Percentiles rank a stretch among this genome's conserved stretches.
phyloP scores from a whole-genome alignment of 1,140 invertebrate genomes.

The Bombus superbus region DNA sequence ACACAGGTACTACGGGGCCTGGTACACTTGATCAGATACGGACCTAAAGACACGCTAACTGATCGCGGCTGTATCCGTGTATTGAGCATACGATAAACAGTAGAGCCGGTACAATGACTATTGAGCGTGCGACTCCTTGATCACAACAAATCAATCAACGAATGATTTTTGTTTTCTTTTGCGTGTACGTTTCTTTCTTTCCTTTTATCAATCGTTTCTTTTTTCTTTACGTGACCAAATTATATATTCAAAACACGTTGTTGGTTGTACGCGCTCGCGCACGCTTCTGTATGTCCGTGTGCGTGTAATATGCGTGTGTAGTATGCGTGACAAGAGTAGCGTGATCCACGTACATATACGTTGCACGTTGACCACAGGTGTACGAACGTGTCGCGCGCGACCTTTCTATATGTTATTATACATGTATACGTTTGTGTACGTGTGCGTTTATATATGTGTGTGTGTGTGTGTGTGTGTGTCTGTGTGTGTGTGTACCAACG shows the following conservation, averaged over 20 bases:
- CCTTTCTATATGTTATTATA: conserved; percentile 3
- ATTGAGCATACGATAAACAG: conserved; percentile 51
- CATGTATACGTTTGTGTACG: not conserved
- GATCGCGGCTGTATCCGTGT: conserved; percentile 56
- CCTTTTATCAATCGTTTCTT: not conserved
- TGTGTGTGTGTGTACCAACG: conserved; percentile 37
- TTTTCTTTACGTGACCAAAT: not conserved
- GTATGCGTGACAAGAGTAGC: conserved; percentile 1
- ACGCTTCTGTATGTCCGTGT: not conserved
- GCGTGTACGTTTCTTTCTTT: not conserved
- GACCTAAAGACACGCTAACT: conserved; percentile 50
- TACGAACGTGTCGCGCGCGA: conserved; percentile 3
- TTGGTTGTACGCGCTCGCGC: conserved; percentile 10
- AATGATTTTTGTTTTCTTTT: not conserved
- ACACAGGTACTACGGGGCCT: conserved; percentile 63
- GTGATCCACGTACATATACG: conserved; percentile 24
- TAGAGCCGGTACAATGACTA: conserved; percentile 22
- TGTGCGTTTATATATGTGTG: not conserved
- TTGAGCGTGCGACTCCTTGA: conserved; percentile 52
- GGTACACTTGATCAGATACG: conserved; percentile 58
- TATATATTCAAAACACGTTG: conserved; percentile 6
- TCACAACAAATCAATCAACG: conserved; percentile 57
- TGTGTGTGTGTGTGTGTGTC: not conserved
- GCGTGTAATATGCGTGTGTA: conserved; percentile 25
- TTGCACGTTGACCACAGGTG: conserved; percentile 12